Percentiles rank a stretch among this genome's conserved stretches.
Conservation (phyloP, 2,113 vertebrate species). For the Bucco capensis region DNA sequence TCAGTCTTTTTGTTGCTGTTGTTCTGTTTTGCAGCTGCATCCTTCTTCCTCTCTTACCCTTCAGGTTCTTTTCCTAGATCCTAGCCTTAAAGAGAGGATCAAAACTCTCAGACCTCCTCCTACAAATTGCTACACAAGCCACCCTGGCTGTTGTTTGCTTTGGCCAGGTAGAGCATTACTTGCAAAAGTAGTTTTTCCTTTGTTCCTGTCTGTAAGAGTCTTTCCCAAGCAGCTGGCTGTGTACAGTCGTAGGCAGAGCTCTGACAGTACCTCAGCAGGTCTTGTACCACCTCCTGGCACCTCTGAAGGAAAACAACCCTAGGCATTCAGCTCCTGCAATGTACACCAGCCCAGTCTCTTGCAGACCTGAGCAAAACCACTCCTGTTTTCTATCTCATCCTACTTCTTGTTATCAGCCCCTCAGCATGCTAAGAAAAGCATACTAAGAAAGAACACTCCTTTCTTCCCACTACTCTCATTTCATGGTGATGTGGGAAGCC, state of each 20-base stretch:
- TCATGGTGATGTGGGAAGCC: background rate
- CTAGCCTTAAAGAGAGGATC: background rate
- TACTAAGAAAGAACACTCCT: background rate
- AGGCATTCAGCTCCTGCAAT: constrained; percentile 1
- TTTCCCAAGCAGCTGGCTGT: constrained; percentile 43
- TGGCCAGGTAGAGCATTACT: background rate
- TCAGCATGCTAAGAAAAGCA: background rate
- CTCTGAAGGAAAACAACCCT: constrained; percentile 36
- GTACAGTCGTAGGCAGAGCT: constrained; percentile 28
- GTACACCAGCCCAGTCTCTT: background rate
- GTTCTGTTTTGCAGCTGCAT: background rate
- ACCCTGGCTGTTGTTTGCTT: constrained; percentile 26
- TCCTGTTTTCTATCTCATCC: background rate
- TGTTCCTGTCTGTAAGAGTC: background rate
- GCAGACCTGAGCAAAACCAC: background rate
- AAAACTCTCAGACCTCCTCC: background rate
- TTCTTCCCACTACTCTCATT: background rate
- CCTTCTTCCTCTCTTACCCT: background rate
- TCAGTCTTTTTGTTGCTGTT: background rate
- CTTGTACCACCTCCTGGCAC: constrained; percentile 10
- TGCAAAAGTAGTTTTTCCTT: constrained; percentile 32
- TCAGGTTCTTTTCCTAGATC: constrained; percentile 14
- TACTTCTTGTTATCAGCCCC: background rate
- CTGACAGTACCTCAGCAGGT: background rate
- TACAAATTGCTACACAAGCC: constrained; percentile 4